Evolutionary conservation across 2,113 vertebrate genomes (phyloP), one percentile per base, ranked within the genome.

Genomic region (Ceuthmochares aereus): DNA sequence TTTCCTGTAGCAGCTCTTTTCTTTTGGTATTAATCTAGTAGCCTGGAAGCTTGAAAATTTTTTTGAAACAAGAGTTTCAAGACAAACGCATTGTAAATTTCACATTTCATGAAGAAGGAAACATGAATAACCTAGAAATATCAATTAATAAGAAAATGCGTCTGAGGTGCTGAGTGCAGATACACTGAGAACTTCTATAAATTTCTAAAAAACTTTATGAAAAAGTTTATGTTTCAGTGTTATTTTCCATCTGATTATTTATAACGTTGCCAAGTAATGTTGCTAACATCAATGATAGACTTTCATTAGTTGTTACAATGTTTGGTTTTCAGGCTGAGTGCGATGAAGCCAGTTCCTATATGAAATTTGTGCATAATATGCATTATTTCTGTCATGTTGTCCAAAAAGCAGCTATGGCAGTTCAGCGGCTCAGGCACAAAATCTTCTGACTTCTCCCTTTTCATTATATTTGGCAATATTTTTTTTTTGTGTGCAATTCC

Each of bases 91-190:
- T 56, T 14, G 14, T 63, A 52, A 60, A 78, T 72, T 55, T 80
- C 47, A 32, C 14, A n/a, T 37, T 87, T 84, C 10, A 12, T 20
- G 42, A 90, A 14, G 74, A 79, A 81, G 8, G 15, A 86, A 62
- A 62, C 55, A 64, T 27, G 40, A 67, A 83, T 78, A 77, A 22
- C 7, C 5, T 63, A 68, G 70, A 62, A 47, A 37, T 62, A 30
- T 0, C 21, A 52, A 0, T 75, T 82, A 18, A 12, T 54, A 82
- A 32, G 59, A 87, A 64, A 26, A 43, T 40, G 4, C 1, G 0
- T 67, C 47, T 75, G 32, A 70, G 32, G 22, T 70, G 15, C 1
- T 3, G 84, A 86, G 15, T 63, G 37, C 23, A 80, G 47, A 23
- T 37, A 58, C 30, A 56, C n/a, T 36, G 32, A 78, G 14, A 64